Conservation (phyloP, 2,113 vertebrate species). For the Mormyrus iriodes region DNA sequence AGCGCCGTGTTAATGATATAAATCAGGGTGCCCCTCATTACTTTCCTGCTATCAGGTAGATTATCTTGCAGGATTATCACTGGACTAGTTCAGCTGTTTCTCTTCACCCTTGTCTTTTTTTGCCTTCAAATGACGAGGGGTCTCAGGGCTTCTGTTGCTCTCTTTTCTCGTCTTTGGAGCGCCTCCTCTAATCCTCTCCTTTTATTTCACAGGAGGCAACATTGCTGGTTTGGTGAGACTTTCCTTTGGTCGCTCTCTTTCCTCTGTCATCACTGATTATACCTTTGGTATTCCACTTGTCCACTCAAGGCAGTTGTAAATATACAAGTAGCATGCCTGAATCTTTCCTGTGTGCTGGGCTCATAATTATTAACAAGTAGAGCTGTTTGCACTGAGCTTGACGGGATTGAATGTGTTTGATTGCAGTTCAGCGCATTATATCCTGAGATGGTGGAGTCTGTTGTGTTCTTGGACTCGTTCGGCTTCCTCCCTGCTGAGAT, state of each 20-base stretch:
- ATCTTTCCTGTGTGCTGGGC: not conserved
- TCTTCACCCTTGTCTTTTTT: not conserved
- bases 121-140: not conserved
- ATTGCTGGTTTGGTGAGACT: constrained; percentile 68
- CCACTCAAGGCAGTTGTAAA: not conserved
- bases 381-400: not conserved
- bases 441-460: constrained; percentile 79
- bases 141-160: not conserved
- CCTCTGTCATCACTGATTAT: not conserved
- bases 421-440: constrained; percentile 74
- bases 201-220: constrained; percentile 63
- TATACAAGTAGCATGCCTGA: not conserved
- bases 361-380: not conserved
- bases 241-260: not conserved
- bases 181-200: not conserved
- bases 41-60: not conserved
- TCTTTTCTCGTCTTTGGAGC: not conserved
- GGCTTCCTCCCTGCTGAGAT: constrained; percentile 61
- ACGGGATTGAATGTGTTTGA: not conserved
- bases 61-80: not conserved
- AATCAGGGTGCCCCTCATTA: not conserved
- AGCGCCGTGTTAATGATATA: not conserved
- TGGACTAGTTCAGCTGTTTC: not conserved
- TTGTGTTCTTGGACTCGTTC: constrained; percentile 71
- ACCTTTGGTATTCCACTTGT: not conserved